Evolutionary conservation across 2,888 invertebrate species (phyloP).

Genomic region (Parnassius glacialis): DNA sequence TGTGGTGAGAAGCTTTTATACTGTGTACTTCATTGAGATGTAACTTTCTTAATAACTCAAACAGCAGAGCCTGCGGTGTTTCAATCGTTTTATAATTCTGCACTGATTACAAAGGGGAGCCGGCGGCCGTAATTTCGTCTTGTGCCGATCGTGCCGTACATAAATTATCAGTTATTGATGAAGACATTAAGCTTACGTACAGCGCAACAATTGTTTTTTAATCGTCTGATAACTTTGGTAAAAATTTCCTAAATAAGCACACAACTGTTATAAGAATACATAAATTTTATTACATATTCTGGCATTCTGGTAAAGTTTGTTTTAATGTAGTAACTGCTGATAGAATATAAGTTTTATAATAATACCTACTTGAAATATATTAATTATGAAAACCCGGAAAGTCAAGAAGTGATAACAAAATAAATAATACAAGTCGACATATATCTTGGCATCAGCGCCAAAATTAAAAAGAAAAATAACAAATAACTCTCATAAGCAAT

Average conservation of each 20-base stretch:
- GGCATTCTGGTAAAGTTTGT: no score
- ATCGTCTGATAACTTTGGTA: background rate
- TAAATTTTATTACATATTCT: no score
- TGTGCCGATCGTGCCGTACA: conserved; percentile 77
- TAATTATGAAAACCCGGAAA: conserved; percentile 28
- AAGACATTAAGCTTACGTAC: conserved; percentile 77
- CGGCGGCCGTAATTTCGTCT: conserved; percentile 83
- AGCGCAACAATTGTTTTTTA: conserved; percentile 44
- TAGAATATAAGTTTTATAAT: no score
- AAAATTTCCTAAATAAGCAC: background rate
- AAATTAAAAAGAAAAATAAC: conserved; percentile 19
- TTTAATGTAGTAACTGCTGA: no score
- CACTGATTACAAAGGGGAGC: conserved; percentile 81
- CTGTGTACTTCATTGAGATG: conserved; percentile 49
- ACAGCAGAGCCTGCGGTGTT: conserved; percentile 67
- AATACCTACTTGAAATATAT: no score
- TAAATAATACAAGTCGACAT: conserved; percentile 7
- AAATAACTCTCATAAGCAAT: conserved; percentile 15
- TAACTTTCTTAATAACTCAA: conserved; percentile 59
- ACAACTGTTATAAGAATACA: no score
- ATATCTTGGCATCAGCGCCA: conserved; percentile 17
- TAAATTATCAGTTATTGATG: conserved; percentile 82
- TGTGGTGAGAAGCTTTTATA: background rate
- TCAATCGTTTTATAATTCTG: conserved; percentile 77
- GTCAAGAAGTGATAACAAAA: conserved; percentile 13